Percentiles rank a stretch among this genome's conserved stretches.
phyloP scores from a whole-genome alignment of 1,140 invertebrate genomes.

The Hylyphantes graminicola region DNA sequence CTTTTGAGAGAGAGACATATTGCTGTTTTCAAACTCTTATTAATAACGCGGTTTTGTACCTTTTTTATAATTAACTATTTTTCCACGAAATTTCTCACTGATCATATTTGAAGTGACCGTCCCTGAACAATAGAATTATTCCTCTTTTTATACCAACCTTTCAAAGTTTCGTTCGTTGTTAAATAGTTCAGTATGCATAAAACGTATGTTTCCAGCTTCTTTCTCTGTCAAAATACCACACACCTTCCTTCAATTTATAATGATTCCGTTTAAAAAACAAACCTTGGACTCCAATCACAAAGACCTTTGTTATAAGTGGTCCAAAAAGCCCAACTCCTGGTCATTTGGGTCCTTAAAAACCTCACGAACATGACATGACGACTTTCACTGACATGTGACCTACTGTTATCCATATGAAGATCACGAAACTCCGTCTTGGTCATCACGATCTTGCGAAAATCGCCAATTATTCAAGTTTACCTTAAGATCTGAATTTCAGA shows the following conservation, averaged over 20 bases:
- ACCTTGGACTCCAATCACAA: too few species aligned
- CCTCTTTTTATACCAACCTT: too few species aligned
- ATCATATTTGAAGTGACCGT: too few species aligned
- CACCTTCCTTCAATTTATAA: background rate
- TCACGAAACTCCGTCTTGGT: constrained; percentile 29
- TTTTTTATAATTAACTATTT: too few species aligned
- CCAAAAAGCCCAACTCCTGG: background rate
- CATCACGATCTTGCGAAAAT: constrained; percentile 26
- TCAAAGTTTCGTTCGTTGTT: too few species aligned
- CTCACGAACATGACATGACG: too few species aligned
- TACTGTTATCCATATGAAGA: constrained; percentile 3
- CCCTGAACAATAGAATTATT: too few species aligned
- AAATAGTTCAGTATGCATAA: too few species aligned
- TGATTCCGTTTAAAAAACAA: background rate
- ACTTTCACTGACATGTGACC: constrained; percentile 33
- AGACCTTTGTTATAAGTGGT: background rate
- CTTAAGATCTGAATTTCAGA: background rate
- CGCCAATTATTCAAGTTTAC: constrained; percentile 9
- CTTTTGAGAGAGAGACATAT: too few species aligned
- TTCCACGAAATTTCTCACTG: too few species aligned
- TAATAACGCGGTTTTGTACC: too few species aligned
- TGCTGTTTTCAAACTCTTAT: too few species aligned
- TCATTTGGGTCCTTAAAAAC: background rate
- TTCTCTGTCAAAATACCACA: constrained; percentile 1
- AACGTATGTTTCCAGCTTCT: background rate